Base-by-base conservation (phyloP, 2,888 invertebrate species). In the Pharmacophagus antenor region DNA sequence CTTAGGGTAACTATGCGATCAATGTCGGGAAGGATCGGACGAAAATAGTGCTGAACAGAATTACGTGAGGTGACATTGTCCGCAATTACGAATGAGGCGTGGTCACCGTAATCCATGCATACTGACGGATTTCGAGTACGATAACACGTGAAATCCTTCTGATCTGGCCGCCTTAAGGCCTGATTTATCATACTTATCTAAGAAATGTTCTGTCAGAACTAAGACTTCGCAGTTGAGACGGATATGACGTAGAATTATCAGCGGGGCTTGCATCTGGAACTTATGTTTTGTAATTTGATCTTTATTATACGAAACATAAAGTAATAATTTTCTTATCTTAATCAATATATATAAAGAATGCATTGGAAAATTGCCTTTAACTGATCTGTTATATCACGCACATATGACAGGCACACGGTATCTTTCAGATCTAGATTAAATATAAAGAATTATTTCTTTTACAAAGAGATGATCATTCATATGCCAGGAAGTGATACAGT, bases 171-270 rank as follows among this genome's bases (percentile, higher is more conserved):
- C 73, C 56, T 58, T 75, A 78, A 73, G 72, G 72, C 76, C 79
- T 76, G 83, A 85, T 85, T 84, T 84, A 77, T 84, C 84, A 80
- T 64, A 73, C 62, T 77, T 82, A 81, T 82, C 80, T 65, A 50
- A 50, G 63, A 68, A 65, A 67, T 61, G 66, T 63, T 66, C 68
- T 82, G 84, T 79, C 83, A 83, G 69, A 67, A 61, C 61, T 79
- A 76, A 79, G 71, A 64, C 73, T 66, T 65, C 72, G 64, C 52
- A 57, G 58, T 63, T 66, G 66, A 69, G 68, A 64, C 62, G 70
- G 64, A 71, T 68, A 71, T 79, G 75, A 79, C 71, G 75, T 72
- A 46, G 59, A 54, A 58, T 60, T 63, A 59, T 46, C n/a, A 22
- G 15, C 23, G 25, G 27, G 25, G 10, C 41, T 7, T 56, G 47